Evolutionary conservation across 2,113 vertebrate species (phyloP).

Genomic region (Melozone crissalis): DNA sequence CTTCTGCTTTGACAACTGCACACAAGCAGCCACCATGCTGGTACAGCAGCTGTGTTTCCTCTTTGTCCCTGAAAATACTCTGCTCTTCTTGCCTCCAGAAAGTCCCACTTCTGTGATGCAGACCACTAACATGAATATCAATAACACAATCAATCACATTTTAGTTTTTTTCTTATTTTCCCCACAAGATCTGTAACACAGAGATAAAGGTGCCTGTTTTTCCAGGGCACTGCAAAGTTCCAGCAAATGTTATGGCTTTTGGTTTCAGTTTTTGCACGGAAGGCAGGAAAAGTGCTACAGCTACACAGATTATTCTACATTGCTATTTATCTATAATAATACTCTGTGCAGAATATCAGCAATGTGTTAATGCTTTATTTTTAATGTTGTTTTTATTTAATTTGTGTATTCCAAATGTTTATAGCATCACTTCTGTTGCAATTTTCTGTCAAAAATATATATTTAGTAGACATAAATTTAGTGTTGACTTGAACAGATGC

Average conservation of each 20-base stretch:
- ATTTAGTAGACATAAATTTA: neutral
- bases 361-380: neutral
- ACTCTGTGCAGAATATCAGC: neutral
- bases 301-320: neutral
- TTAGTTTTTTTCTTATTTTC: rapidly evolving
- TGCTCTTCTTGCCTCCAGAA: neutral
- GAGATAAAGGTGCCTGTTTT: neutral
- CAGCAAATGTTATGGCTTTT: neutral
- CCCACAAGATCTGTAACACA: neutral
- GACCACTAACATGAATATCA: neutral
- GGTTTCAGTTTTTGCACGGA: neutral
- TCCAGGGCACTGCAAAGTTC: neutral
- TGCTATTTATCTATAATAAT: neutral
- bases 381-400: neutral
- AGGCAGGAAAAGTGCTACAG: neutral
- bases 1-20: neutral
- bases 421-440: neutral
- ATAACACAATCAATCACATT: rapidly evolving
- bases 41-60: neutral
- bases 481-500: neutral
- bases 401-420: neutral
- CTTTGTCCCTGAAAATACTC: neutral
- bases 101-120: neutral
- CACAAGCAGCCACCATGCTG: neutral
- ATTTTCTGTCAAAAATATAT: neutral